A percentile compares a stretch with the other conserved stretches of the same genome.
Evolutionary conservation across 2,888 invertebrate genomes (phyloP).

Genomic region (Aproaerema taeniolella): DNA sequence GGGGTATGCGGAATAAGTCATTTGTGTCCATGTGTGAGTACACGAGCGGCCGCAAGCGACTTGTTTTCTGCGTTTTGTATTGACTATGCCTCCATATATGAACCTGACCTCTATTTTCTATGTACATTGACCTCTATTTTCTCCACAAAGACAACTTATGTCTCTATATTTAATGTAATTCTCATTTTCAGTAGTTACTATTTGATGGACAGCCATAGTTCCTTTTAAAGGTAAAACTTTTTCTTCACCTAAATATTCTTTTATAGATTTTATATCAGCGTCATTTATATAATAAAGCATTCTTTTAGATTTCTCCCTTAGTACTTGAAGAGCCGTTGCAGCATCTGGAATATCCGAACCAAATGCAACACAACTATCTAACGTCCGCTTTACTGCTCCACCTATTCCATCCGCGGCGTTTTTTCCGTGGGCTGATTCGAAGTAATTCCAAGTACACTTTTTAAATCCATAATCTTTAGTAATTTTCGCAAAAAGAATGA

Average conservation of each 20-base stretch:
- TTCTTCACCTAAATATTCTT: not conserved
- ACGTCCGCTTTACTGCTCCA: conserved; percentile 1
- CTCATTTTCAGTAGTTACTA: not conserved
- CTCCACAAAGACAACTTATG: not conserved
- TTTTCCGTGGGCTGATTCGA: conserved; percentile 8
- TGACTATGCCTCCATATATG: no score
- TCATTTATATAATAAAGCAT: not conserved
- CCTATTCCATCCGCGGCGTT: conserved; percentile 9
- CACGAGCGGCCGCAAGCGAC: no score
- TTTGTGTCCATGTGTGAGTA: no score
- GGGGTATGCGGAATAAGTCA: no score
- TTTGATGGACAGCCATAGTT: not conserved
- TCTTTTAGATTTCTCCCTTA: not conserved
- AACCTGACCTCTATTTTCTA: no score
- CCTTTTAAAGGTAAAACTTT: not conserved
- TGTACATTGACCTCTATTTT: not conserved
- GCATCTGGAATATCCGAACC: no score
- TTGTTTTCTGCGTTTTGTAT: no score
- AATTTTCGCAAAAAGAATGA: no score
- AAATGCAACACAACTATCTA: conserved; percentile 3
- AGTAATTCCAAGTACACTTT: conserved; percentile 9
- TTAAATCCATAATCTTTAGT: no score
- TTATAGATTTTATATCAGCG: not conserved
- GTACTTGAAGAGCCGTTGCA: not conserved
- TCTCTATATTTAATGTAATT: not conserved